Percentiles rank a stretch among this genome's conserved stretches.
phyloP scores from a whole-genome alignment of 2,797 vertebrate species.

The Enteromius anoplus region DNA sequence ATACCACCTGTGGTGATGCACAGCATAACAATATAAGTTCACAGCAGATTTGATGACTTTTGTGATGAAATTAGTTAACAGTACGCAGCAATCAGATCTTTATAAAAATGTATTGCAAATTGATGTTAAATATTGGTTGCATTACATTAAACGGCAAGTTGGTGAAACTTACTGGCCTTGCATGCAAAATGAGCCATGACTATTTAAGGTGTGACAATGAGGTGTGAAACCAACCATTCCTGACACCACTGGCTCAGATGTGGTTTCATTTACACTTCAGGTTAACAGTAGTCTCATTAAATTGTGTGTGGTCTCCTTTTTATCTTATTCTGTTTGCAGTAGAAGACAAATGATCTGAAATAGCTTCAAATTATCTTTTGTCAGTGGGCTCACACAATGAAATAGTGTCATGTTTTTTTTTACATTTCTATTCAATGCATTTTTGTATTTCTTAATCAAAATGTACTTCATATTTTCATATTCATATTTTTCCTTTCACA shows the following conservation, averaged over 20 bases:
- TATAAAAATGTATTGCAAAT: not conserved
- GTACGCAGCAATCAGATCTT: not conserved
- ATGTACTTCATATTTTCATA: not conserved
- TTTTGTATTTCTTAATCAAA: not conserved
- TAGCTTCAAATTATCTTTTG: not conserved
- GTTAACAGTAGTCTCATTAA: not conserved
- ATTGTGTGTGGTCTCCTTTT: slow-evolving; percentile 12
- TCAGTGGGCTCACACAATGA: not conserved
- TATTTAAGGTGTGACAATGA: slow-evolving; percentile 3
- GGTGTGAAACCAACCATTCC: not conserved
- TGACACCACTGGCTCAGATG: not conserved
- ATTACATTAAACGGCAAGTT: not conserved
- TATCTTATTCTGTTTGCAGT: not conserved
- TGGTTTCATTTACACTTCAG: not conserved
- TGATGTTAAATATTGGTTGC: not conserved
- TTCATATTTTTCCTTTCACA: not conserved
- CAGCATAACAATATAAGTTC: not conserved
- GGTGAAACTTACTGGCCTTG: not conserved
- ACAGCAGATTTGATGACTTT: not conserved
- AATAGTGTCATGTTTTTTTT: not conserved
- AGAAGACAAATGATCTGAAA: not conserved
- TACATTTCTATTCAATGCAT: not conserved
- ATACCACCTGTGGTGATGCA: not conserved
- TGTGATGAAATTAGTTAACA: not conserved
- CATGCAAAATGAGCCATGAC: not conserved